Evolutionary conservation across 2,113 vertebrate genomes (phyloP), one percentile per base, ranked within the genome.

Genomic region (Peromyscus leucopus): DNA sequence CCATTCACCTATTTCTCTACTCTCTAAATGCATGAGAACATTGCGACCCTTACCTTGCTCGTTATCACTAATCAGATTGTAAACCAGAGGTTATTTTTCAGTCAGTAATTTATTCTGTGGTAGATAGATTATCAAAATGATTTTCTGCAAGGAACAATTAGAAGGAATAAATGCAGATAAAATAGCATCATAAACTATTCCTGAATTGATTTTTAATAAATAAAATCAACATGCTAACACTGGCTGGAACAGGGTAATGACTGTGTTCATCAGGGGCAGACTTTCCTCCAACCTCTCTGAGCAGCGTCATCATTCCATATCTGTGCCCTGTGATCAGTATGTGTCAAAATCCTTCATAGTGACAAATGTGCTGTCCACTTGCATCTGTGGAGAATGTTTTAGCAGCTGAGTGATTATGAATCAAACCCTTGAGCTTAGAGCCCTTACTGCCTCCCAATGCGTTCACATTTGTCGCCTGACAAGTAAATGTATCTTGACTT

Each of bases 371-470:
- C 99, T 99, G 99, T 99, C 99, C 98, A 98, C 99, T 99, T 98
- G 98, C 99, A 99, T 99, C 99, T 99, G 99, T 99, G 99, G 99
- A 99, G 99, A 99, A 99, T 99, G 99, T 99, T 99, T 99, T 99
- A 99, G 99, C 99, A 99, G 99, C 99, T 99, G 99, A 99, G 99
- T 99, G 99, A 99, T 99, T 99, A 99, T 99, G 99, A 99, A 99
- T 99, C 99, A 99, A 99, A 99, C 99, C 99, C 98, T 98, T 98
- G 98, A 99, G 99, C 99, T 99, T 98, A 96, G 82, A 98, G 98
- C 98, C 98, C 98, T 98, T 96, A 97, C 98, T 98, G 98, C 98
- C 98, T 99, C 9, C 82, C 98, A 98, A 89, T 98, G 98, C 97
- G 96, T 98, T 99, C 98, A 97, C 98, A 99, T 98, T 99, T 99